Evolutionary conservation across 2,113 vertebrate genomes (phyloP), one percentile per base, ranked within the genome.

Genomic region (Galemys pyrenaicus): DNA sequence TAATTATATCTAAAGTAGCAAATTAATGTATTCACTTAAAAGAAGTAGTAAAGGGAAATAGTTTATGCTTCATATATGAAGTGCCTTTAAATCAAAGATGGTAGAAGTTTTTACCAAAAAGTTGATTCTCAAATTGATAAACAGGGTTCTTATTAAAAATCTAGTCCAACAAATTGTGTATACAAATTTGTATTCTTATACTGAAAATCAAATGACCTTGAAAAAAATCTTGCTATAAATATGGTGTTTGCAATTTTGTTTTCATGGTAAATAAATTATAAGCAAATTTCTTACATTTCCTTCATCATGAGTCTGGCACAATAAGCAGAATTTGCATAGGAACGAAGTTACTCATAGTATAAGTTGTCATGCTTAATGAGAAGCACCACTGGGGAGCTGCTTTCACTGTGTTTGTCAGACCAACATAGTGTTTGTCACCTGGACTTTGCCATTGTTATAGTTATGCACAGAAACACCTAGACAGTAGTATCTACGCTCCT

Each of bases 1-100:
- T 96, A 56, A 39, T 94, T 82, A 64, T 74, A 92, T 91, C 87
- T 91, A 94, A 96, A 11, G 68, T 16, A 78, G 56, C 94, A 95
- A 96, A 94, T 82, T 86, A 71, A 84, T 84, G 74, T 30, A 77
- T 58, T 10, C 16, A 41, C 80, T 92, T 93, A 77, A 90, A 87
- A 89, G 51, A 54, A 41, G 30, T 44, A 54, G 9, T 83, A 84
- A 82, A 86, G 32, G 49, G 49, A 87, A 85, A 62, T 19, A 68
- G 49, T 89, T 74, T 92, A 49, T 92, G 35, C n/a, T 94, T 62
- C 64, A 56, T 41, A 71, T 85, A 71, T 87, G 74, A 89, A 75
- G 20, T 83, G 87, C 71, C 88, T 78, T 62, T 60, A 95, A 87
- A 84, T 71, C 15, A 67, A 84, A 78, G 8, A 67, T 89, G 24